These are phyloP conservation scores for Orthosia cruda DNA, from an alignment of 2,888 invertebrate species.

Conservation along the genomic window DNA sequence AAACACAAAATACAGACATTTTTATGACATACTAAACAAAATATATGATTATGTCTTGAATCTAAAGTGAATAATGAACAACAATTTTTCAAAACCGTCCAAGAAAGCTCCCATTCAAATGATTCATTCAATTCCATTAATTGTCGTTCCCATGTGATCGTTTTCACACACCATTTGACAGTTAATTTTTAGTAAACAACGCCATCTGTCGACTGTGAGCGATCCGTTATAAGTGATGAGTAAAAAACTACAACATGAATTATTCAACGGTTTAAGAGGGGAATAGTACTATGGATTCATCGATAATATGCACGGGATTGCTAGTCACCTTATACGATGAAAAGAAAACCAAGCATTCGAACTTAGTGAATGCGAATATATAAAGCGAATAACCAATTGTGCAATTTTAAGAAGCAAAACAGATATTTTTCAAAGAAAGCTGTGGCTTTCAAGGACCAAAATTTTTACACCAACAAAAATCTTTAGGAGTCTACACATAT, in stretches of 20 bases:
- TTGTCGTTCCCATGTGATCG: slow-evolving; percentile 49
- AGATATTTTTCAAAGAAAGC: neutral
- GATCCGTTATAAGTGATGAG: slow-evolving; percentile 74
- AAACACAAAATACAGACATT: neutral
- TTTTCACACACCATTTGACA: slow-evolving; percentile 81
- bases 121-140: slow-evolving; percentile 53
- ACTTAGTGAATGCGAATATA: too few relatives aligned
- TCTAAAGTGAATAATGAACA: slow-evolving; percentile 5
- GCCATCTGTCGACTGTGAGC: slow-evolving; percentile 82
- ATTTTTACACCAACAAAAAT: neutral
- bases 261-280: slow-evolving; percentile 73
- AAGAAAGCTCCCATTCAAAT: slow-evolving; percentile 42
- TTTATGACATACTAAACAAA: neutral
- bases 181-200: slow-evolving; percentile 81
- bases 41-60: neutral
- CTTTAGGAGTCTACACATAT: neutral
- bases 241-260: slow-evolving; percentile 84
- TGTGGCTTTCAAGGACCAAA: neutral
- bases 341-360: neutral
- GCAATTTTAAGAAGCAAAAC: neutral
- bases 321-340: neutral
- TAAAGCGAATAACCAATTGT: neutral
- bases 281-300: slow-evolving; percentile 40
- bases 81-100: neutral
- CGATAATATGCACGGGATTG: slow-evolving; percentile 18